phyloP scores from a whole-genome alignment of 1,140 invertebrate species.

The Heliothis virescens region DNA sequence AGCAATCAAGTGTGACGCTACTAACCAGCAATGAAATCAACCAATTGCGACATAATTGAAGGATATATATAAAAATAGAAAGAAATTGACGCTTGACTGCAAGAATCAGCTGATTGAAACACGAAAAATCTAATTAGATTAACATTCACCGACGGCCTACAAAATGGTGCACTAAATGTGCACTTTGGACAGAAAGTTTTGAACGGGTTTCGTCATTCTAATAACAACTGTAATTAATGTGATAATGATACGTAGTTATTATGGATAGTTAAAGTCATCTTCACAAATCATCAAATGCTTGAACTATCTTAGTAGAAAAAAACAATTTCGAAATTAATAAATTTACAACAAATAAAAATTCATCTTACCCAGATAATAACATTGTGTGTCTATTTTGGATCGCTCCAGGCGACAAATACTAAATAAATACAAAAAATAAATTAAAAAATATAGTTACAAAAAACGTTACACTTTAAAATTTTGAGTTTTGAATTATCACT shows the following conservation, averaged over 20 bases:
- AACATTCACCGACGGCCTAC: not conserved
- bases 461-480: constrained; percentile 58
- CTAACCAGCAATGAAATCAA: constrained; percentile 31
- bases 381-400: constrained; percentile 59
- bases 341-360: constrained; percentile 23
- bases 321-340: not conserved
- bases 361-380: constrained; percentile 69
- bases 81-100: not conserved
- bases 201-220: no score
- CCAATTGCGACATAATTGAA: constrained; percentile 17
- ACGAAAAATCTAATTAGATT: not conserved
- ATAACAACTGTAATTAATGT: no score
- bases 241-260: no score
- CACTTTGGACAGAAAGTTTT: not conserved
- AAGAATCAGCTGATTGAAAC: constrained; percentile 12
- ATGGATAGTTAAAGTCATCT: no score
- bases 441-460: constrained; percentile 35
- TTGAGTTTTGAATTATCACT: constrained; percentile 46
- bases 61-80: constrained; percentile 17
- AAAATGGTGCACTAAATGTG: not conserved
- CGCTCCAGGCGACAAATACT: constrained; percentile 52
- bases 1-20: constrained; percentile 30
- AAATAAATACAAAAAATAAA: constrained; percentile 13
- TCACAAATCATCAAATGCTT: no score
- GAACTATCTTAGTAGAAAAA: not conserved